These are phyloP conservation scores for Cirrhinus molitorella DNA, from an alignment of 2,797 vertebrate genomes.

Conservation along the genomic window DNA sequence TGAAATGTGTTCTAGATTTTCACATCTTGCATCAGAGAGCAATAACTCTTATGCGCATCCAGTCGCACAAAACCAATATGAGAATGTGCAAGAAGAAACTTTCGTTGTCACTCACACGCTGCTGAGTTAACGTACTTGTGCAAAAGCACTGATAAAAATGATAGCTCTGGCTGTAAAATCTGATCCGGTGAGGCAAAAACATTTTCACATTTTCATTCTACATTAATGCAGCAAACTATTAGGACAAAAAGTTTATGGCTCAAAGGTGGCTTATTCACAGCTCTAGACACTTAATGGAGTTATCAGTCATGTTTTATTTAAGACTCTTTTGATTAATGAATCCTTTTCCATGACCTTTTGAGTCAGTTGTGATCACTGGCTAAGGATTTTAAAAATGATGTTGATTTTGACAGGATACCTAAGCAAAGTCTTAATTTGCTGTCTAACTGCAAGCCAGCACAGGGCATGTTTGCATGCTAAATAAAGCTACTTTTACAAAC, in stretches of 20 bases:
- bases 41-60: conserved; percentile 21
- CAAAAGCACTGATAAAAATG: background rate
- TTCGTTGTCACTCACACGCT: background rate
- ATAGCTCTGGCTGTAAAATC: background rate
- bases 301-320: background rate
- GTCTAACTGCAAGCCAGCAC: background rate
- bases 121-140: background rate
- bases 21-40: conserved; percentile 39
- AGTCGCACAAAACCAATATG: conserved; percentile 17
- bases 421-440: background rate
- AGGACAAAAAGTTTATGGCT: background rate
- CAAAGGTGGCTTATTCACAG: background rate
- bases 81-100: conserved; percentile 9
- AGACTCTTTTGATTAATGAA: background rate
- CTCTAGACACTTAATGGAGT: background rate
- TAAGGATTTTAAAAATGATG: background rate
- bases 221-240: background rate
- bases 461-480: background rate
- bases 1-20: conserved; percentile 45
- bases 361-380: background rate
- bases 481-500: background rate
- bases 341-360: background rate
- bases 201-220: too few species aligned
- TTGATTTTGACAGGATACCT: background rate
- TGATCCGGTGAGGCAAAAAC: too few species aligned